Evolutionary conservation across 2,113 vertebrate species (phyloP), one percentile per base, ranked within the genome.

Genomic region (Hypocryptadius cinnamomeus): DNA sequence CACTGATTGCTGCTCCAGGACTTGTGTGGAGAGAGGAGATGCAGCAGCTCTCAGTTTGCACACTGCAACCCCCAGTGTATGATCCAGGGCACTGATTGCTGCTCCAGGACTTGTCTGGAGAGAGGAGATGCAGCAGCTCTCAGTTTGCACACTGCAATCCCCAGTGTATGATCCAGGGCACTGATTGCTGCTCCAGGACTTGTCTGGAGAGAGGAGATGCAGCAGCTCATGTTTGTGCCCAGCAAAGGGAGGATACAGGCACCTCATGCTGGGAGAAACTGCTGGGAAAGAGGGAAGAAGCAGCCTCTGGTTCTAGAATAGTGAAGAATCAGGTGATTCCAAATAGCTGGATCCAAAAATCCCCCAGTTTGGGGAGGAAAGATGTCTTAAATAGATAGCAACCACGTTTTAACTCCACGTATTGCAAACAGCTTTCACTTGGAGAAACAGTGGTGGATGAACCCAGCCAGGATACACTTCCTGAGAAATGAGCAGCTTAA

Each of bases 41-140:
- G n/a, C n/a, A n/a, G n/a, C n/a, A n/a, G 37, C 40, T 40, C 40
- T 40, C 40, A 40, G 39, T 56, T 53, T n/a, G 31, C 30, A 11
- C 7, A 1, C 24, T 71, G 35, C 65, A 81, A 27, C 4, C n/a
- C 27, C 3, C 51, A 42, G 25, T 0, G 0, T 5, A 0, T 27
- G 50, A 30, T 48, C 56, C 47, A 5, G 56, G 42, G 77, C 33
- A 8, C 31, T 6, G 18, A 40, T 1, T 30, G 74, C 20, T 90
- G 56, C 60, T 28, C 59, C 53, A 64, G 53, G 27, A 16, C 53
- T 71, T 72, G 27, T 8, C 63, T 65, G 57, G 39, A 48, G 27
- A 61, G 37, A n/a, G 31, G 19, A 76, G 48, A 11, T 88, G 39
- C 6, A n/a, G 42, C 48, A 56, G 0, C 21, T 40, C 40, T 40